Evolutionary conservation across 2,888 invertebrate genomes (phyloP).

Genomic region (Fabriciana adippe): DNA sequence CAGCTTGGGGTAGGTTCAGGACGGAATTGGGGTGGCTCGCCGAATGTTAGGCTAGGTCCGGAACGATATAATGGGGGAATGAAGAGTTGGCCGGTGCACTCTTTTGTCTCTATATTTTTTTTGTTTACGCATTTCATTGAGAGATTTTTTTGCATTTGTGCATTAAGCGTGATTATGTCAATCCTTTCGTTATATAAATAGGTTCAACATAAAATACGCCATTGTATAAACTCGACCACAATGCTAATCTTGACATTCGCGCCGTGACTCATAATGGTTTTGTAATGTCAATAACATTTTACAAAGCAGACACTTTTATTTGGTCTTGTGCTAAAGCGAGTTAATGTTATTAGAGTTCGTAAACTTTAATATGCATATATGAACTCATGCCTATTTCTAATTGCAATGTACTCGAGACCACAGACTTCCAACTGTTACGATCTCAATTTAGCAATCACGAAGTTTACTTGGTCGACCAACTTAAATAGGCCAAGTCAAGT

Average conservation of each 20-base stretch:
- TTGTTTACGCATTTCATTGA: slow-evolving; percentile 33
- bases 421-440: slow-evolving; percentile 41
- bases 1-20: slow-evolving; percentile 76
- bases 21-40: slow-evolving; percentile 74
- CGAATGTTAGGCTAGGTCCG: slow-evolving; percentile 75
- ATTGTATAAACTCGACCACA: slow-evolving; percentile 29
- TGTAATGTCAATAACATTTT: slow-evolving; percentile 36
- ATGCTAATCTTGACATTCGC: slow-evolving; percentile 37
- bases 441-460: slow-evolving; percentile 45
- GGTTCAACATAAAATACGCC: slow-evolving; percentile 16
- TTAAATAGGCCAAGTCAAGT: slow-evolving; percentile 43
- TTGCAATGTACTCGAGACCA: slow-evolving; percentile 41
- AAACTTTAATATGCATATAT: slow-evolving; percentile 35
- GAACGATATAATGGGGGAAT: slow-evolving; percentile 58
- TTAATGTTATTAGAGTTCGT: slow-evolving; percentile 37
- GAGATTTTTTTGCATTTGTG: slow-evolving; percentile 22
- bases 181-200: slow-evolving; percentile 23
- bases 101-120: slow-evolving; percentile 37
- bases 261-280: slow-evolving; percentile 32
- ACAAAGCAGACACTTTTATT: slow-evolving; percentile 31
- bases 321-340: slow-evolving; percentile 29
- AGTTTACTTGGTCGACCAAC: slow-evolving; percentile 42
- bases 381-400: slow-evolving; percentile 41
- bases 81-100: slow-evolving; percentile 49
- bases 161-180: slow-evolving; percentile 32